Evolutionary conservation across 23 tunicate species (phyloP).

Genomic region (Trididemnum nubilum): DNA sequence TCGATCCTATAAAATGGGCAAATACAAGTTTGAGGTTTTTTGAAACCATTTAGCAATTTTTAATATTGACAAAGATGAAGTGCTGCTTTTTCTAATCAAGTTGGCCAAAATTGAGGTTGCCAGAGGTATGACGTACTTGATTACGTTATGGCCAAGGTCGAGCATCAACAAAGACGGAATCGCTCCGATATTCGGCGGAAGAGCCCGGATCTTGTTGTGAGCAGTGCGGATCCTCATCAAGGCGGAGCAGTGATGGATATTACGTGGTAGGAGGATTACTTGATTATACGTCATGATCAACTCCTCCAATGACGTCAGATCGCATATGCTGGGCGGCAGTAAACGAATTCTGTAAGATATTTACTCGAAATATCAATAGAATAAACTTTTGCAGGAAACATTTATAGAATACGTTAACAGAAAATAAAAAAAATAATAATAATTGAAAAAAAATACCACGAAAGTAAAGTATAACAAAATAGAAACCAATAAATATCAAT

Average conservation of each 20-base stretch:
- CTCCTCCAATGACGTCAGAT: conserved; percentile 35
- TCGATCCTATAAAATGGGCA: too few relatives aligned
- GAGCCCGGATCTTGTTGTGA: conserved; percentile 63
- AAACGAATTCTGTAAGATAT: conserved; percentile 53
- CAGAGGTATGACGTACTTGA: too few relatives aligned
- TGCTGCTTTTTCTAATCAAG: too few relatives aligned
- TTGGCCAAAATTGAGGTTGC: too few relatives aligned
- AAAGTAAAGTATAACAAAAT: too few relatives aligned
- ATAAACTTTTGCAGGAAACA: not conserved
- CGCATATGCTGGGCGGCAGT: conserved; percentile 57
- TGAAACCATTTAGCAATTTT: too few relatives aligned
- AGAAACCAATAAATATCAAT: too few relatives aligned
- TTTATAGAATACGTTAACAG: not conserved
- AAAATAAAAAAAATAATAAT: too few relatives aligned
- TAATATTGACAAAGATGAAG: too few relatives aligned
- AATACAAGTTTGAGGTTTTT: too few relatives aligned
- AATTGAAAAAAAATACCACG: too few relatives aligned
- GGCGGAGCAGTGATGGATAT: conserved; percentile 51
- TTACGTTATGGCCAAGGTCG: conserved; percentile 54
- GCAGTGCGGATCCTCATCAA: conserved; percentile 61
- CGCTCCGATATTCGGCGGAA: conserved; percentile 69
- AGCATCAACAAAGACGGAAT: conserved; percentile 59
- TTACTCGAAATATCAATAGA: not conserved
- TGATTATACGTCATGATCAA: conserved; percentile 65
- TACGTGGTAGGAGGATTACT: conserved; percentile 52